Evolutionary conservation across 2,888 invertebrate genomes (phyloP), one percentile per base, ranked within the genome.

Genomic region (Slavum lentiscoides): DNA sequence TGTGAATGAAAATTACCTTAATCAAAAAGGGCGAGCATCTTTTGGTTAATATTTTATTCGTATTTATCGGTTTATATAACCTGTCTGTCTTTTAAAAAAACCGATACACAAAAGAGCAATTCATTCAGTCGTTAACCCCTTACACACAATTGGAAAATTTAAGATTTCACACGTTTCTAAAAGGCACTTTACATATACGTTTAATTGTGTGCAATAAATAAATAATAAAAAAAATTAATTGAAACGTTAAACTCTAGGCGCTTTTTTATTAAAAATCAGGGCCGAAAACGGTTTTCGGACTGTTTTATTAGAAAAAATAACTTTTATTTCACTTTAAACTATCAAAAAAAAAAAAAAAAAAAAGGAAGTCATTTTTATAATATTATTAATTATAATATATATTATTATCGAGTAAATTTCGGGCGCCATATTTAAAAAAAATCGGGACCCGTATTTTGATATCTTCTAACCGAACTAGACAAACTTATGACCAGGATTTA

Each of bases 231-330:
- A 58, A 43, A 67, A 59, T 59, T 23, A 75, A 19, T 13, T 77
- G 49, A 72, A 64, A 80, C 55, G 62, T 70, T 64, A 72, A 80
- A 69, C 69, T 72, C 80, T 66, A 80, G 80, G 80, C 80, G 80
- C 80, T 80, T 80, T 80, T 80, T 80, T 80, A 80, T 80, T 80
- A 80, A 80, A 80, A 80, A 80, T 80, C 80, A 80, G 80, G 80
- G 80, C 80, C 80, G 80, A 80, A 80, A 80, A 72, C 53, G 77
- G 70, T 80, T 80, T 80, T 80, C 80, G 80, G 80, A 72, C 80
- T 80, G 77, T 58, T 72, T 70, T 21, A 66, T 80, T 58, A 80
- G 30, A 62, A 69, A 77, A 77, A 76, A 75, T 67, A 43, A 76
- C 13, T 67, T 76, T 76, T n/a, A 59, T 66, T 66, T 74, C 11